Evolutionary conservation across 2,113 vertebrate genomes (phyloP).

Genomic region (Tringa solitaria): DNA sequence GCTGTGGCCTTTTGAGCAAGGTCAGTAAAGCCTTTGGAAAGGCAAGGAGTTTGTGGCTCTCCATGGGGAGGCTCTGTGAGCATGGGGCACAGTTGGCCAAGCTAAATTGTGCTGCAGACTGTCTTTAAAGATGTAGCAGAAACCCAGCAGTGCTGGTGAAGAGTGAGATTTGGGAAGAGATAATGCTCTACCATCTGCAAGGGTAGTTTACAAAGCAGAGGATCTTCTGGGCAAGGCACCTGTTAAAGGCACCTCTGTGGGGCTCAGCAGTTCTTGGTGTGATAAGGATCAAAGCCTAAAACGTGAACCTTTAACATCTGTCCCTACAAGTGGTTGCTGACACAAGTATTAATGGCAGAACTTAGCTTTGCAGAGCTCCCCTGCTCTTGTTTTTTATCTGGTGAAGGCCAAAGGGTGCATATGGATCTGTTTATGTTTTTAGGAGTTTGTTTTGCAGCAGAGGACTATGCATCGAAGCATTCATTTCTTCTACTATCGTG

Average conservation of each 20-base stretch:
- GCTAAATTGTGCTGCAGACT: not conserved
- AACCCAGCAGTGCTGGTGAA: not conserved
- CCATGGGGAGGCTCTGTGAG: not conserved
- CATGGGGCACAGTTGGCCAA: not conserved
- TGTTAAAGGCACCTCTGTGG: not conserved
- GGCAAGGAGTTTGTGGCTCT: not conserved
- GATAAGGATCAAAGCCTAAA: not conserved
- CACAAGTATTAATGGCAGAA: not conserved
- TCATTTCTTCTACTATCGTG: not conserved
- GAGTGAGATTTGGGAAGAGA: not conserved
- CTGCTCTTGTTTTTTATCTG: not conserved
- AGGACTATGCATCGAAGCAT: not conserved
- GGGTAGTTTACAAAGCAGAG: not conserved
- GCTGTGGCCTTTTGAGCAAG: not conserved
- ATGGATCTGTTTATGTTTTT: not conserved
- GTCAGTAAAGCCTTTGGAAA: not conserved
- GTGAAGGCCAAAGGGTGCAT: not conserved
- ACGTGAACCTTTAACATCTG: rapidly evolving
- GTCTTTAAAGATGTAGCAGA: not conserved
- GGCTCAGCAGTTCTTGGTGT: not conserved
- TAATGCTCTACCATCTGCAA: not conserved
- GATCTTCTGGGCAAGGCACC: not conserved
- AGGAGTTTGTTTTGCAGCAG: not conserved
- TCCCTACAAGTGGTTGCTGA: not conserved
- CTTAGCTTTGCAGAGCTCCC: not conserved